Evolutionary conservation across 2,113 vertebrate genomes (phyloP), one percentile per base, ranked within the genome.

Genomic region (Daubentonia madagascariensis): DNA sequence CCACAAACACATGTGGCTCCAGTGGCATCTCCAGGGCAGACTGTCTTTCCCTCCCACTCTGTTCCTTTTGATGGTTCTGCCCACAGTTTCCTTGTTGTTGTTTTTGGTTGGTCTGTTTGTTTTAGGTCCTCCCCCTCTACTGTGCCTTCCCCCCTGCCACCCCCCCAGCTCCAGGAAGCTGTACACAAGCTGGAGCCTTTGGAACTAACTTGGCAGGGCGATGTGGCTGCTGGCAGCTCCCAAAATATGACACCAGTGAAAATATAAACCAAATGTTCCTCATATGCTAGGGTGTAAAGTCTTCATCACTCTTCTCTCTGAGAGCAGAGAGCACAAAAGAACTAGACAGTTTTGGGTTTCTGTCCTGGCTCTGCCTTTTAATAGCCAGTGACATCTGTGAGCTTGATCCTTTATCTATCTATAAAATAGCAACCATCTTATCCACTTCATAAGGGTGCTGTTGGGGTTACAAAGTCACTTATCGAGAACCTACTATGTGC

Each of bases 221-320:
- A 75, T 35, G 90, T 79, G 79, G 92, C 75, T 91, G n/a, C 91
- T 80, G 93, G 89, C 87, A 97, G 94, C 96, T 93, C 93, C 91
- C 89, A 97, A 93, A 97, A 89, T 91, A 95, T 85, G 92, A 97
- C 94, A 95, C 96, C 68, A 96, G 85, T 93, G 96, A 97, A 97
- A 95, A 98, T 95, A 93, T 76, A 91, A 97, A 97, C 94, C 97
- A 97, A 97, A 97, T 97, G 97, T 97, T 97, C 63, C 79, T 76
- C 17, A 1, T 83, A 40, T 54, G 25, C 32, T 32, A 54, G 94
- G 54, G 91, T 90, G 91, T 94, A 85, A 97, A 67, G 92, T 89
- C 97, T 95, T 94, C 83, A 50, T 92, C 68, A 50, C 8, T 43
- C 79, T 52, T 59, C 23, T 40, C 72, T 79, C 76, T 78, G 40